Evolutionary conservation across 2,113 vertebrate genomes (phyloP).

Genomic region (Phrynosoma blainvillii): DNA sequence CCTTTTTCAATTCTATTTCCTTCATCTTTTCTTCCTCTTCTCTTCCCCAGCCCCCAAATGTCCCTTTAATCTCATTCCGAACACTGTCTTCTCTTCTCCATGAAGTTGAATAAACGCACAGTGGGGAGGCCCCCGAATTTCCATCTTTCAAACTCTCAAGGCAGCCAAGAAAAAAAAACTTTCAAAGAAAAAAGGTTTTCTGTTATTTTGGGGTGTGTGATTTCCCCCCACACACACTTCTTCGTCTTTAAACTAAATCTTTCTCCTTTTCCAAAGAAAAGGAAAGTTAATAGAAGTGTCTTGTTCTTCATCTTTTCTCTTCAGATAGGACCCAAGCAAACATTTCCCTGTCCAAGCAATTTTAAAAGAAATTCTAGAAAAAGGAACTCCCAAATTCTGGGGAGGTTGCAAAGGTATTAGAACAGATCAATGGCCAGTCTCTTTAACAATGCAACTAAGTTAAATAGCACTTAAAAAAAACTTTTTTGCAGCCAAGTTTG

Average conservation of each 20-base stretch:
- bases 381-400: background rate
- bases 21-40: background rate
- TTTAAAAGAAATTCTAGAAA: background rate
- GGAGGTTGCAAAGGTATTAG: background rate
- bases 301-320: background rate
- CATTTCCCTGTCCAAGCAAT: background rate
- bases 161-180: slow-evolving; percentile 48
- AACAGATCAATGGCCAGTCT: background rate
- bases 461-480: background rate
- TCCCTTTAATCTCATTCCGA: slow-evolving; percentile 62
- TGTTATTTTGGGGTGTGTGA: background rate
- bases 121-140: slow-evolving; percentile 50
- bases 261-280: background rate
- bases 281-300: background rate
- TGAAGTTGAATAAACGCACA: slow-evolving; percentile 46
- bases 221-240: background rate
- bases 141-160: slow-evolving; percentile 54
- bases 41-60: background rate
- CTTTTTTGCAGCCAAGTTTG: background rate
- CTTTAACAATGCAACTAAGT: background rate
- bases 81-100: slow-evolving; percentile 46
- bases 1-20: background rate
- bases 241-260: background rate
- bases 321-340: background rate
- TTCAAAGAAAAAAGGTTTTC: slow-evolving; percentile 49